These are phyloP conservation scores for Lottia gigantea DNA, from an alignment of 2,888 invertebrate species.

Conservation along the genomic window DNA sequence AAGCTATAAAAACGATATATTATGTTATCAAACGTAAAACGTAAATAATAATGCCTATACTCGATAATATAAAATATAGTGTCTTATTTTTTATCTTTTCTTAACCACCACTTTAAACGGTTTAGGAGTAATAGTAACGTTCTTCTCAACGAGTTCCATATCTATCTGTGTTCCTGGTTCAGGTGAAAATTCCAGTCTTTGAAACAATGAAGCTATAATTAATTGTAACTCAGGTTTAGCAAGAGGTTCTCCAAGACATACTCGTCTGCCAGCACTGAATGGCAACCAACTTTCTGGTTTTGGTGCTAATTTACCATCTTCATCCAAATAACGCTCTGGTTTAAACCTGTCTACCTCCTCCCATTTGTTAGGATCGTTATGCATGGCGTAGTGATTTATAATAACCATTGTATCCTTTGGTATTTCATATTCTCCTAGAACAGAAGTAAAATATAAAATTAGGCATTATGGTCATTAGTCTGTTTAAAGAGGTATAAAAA, in stretches of 20 bases:
- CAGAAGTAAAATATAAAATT: too few species aligned
- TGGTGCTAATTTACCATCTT: neutral
- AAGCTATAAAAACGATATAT: too few species aligned
- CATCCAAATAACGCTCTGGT: slow-evolving; percentile 1
- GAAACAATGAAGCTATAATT: neutral
- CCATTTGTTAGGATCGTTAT: slow-evolving; percentile 3
- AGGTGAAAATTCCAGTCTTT: neutral
- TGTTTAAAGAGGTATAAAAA: too few species aligned
- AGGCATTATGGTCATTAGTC: too few species aligned
- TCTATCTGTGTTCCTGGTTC: neutral
- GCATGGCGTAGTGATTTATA: slow-evolving; percentile 1
- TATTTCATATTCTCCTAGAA: slow-evolving; percentile 2
- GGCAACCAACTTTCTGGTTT: slow-evolving; percentile 12
- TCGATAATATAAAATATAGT: too few species aligned
- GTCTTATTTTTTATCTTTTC: neutral
- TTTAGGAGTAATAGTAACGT: neutral
- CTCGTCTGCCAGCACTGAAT: neutral
- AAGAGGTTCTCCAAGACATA: neutral
- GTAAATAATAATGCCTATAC: too few species aligned
- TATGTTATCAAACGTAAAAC: too few species aligned
- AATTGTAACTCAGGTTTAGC: slow-evolving; percentile 12
- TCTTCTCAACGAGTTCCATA: neutral
- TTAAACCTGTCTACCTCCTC: neutral
- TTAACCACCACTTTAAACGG: slow-evolving; percentile 7
- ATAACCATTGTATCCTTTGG: slow-evolving; percentile 2